phyloP scores from a whole-genome alignment of 92 coral and sea anemone species.

The Epizoanthus illoricatus region DNA sequence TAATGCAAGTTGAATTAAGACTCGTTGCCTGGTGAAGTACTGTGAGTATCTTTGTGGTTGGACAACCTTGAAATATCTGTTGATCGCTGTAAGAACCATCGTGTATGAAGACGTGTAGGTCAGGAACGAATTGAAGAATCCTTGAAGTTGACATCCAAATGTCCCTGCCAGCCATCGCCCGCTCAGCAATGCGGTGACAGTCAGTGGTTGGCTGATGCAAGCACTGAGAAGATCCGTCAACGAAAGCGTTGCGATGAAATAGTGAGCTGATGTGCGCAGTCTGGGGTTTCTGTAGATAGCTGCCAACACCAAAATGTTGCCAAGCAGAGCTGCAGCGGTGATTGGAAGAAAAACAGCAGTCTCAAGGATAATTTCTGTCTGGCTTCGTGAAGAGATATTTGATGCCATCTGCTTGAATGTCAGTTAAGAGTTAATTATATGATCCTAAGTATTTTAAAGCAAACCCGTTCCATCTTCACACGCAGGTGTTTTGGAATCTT shows the following conservation, averaged over 20 bases:
- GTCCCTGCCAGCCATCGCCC: conserved; percentile 22
- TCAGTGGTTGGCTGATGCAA: conserved; percentile 31
- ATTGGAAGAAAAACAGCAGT: conserved; percentile 10
- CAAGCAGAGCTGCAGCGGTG: conserved; percentile 22
- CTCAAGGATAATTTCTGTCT: neutral
- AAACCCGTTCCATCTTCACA: no score
- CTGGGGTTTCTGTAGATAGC: conserved; percentile 28
- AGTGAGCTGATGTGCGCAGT: conserved; percentile 25
- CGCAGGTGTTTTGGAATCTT: no score
- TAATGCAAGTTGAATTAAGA: neutral
- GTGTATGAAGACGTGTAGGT: conserved; percentile 34
- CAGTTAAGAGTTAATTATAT: no score
- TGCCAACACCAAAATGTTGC: conserved; percentile 9
- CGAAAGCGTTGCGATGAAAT: conserved; percentile 22
- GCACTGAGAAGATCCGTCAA: conserved; percentile 39
- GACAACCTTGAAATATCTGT: conserved; percentile 17
- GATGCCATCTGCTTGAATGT: conserved; percentile 1
- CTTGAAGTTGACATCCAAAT: conserved; percentile 28
- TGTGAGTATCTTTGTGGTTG: neutral
- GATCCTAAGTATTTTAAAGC: no score
- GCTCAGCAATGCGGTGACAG: conserved; percentile 12
- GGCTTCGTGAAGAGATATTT: conserved; percentile 18
- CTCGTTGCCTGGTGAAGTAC: neutral
- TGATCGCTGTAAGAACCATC: conserved; percentile 33
- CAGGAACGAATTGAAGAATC: conserved; percentile 29